A percentile compares a stretch with the other conserved stretches of the same genome.
These are phyloP conservation scores for Hiodon tergisus DNA, from an alignment of 2,113 vertebrate species.

Conservation along the genomic window DNA sequence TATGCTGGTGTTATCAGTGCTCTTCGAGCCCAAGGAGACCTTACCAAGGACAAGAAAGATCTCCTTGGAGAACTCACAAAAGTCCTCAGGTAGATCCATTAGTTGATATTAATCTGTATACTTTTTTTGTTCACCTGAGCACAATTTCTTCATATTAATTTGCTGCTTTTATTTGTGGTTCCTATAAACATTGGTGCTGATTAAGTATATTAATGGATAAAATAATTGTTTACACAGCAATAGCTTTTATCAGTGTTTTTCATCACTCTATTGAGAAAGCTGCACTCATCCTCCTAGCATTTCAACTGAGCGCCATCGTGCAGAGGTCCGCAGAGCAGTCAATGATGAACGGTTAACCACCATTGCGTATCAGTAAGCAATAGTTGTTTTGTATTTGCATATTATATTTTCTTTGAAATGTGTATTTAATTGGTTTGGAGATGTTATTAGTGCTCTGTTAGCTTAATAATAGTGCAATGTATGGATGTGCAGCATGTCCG, in stretches of 20 bases:
- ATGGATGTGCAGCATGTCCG: slow-evolving; percentile 77
- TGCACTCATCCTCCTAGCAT: slow-evolving; percentile 63
- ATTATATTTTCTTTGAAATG: not conserved
- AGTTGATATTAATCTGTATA: not conserved
- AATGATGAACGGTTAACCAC: slow-evolving; percentile 96
- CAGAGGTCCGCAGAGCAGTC: slow-evolving; percentile 93
- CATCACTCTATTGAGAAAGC: not conserved
- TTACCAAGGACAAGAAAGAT: slow-evolving; percentile 96
- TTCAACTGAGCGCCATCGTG: slow-evolving; percentile 94
- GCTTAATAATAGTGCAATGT: not conserved
- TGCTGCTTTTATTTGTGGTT: not conserved
- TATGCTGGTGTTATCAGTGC: slow-evolving; percentile 98
- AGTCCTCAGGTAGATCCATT: slow-evolving; percentile 79
- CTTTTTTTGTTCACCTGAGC: not conserved
- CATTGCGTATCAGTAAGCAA: slow-evolving; percentile 92
- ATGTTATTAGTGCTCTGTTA: no score
- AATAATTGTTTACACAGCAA: no score
- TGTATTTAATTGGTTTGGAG: not conserved
- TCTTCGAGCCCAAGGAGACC: slow-evolving; percentile 92
- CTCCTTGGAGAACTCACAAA: slow-evolving; percentile 93
- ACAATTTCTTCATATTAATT: no score
- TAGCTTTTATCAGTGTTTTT: no score
- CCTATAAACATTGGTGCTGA: no score
- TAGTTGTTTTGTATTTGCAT: not conserved
- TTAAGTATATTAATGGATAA: no score